These are phyloP conservation scores for Heliornis fulica DNA, from an alignment of 2,113 vertebrate genomes.

Conservation along the genomic window DNA sequence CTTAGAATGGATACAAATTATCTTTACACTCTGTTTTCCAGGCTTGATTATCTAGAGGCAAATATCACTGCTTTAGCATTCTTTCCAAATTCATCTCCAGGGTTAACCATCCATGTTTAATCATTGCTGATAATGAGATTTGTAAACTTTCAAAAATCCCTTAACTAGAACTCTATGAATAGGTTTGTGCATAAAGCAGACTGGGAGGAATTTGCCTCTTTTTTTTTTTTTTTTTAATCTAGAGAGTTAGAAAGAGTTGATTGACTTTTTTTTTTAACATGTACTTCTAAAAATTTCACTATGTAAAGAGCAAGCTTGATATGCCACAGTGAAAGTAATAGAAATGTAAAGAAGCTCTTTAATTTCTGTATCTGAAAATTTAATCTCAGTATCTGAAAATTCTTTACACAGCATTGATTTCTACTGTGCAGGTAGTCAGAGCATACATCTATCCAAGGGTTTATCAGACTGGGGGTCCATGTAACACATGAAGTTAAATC, in stretches of 20 bases:
- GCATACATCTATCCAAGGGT: not conserved
- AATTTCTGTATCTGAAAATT: not conserved
- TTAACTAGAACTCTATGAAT: constrained; percentile 19
- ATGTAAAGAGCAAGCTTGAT: not conserved
- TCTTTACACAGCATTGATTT: not conserved
- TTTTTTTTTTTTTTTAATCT: not conserved
- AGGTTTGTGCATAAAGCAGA: not conserved
- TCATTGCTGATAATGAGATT: constrained; percentile 43
- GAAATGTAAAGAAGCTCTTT: not conserved
- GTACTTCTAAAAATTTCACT: not conserved
- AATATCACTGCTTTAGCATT: constrained; percentile 38
- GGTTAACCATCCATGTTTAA: constrained; percentile 56
- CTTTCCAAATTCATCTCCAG: constrained; percentile 40
- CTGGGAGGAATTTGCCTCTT: not conserved
- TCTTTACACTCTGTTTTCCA: not conserved
- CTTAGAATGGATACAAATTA: constrained; percentile 19
- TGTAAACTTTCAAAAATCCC: constrained; percentile 11
- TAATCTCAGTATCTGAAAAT: not conserved
- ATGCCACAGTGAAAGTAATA: not conserved
- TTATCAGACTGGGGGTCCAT: not conserved
- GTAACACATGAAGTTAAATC: not conserved
- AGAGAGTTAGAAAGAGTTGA: not conserved
- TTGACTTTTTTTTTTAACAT: not conserved
- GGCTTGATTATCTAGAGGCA: constrained; percentile 30
- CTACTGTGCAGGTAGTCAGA: not conserved